Percentiles rank a stretch among this genome's conserved stretches.
Conservation (phyloP, 2,797 vertebrate genomes). For the Melanotaenia boesemani region DNA sequence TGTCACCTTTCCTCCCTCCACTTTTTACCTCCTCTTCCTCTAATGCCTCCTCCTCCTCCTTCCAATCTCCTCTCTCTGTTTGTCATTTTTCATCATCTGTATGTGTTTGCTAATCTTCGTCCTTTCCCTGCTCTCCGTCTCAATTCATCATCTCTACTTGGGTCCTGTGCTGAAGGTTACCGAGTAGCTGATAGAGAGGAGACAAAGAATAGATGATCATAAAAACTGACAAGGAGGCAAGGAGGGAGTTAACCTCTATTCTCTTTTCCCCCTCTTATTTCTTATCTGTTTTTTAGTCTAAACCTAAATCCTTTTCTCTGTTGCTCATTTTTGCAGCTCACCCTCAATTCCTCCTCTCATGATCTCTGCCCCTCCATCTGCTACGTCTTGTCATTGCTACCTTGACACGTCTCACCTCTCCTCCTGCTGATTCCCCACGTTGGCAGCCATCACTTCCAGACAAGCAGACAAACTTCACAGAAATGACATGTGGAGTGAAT, state of each 20-base stretch:
- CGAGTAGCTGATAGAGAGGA: slow-evolving; percentile 70
- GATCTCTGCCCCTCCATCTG: slow-evolving; percentile 68
- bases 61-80: slow-evolving; percentile 56
- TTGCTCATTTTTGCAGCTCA: slow-evolving; percentile 4
- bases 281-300: slow-evolving; percentile 3
- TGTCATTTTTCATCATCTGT: slow-evolving; percentile 86
- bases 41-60: slow-evolving; percentile 29
- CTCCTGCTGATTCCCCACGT: slow-evolving; percentile 34
- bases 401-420: slow-evolving; percentile 54
- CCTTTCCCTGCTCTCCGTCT: slow-evolving; percentile 80
- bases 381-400: slow-evolving; percentile 52
- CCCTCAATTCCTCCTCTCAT: slow-evolving; percentile 20
- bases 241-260: slow-evolving; percentile 52
- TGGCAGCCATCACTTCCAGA: slow-evolving; percentile 67
- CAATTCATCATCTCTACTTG: slow-evolving; percentile 83
- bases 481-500: slow-evolving; percentile 17
- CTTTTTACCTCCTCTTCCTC: slow-evolving; percentile 64
- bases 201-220: slow-evolving; percentile 75
- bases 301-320: slow-evolving; percentile 13
- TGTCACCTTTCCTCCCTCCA: slow-evolving; percentile 76
- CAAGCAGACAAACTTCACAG: slow-evolving; percentile 40
- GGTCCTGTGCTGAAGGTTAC: slow-evolving; percentile 84
- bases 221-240: slow-evolving; percentile 73
- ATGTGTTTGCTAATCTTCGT: slow-evolving; percentile 83
- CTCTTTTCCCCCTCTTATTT: slow-evolving; percentile 29